Evolutionary conservation across 2,888 invertebrate species (phyloP).

Genomic region (Leptinotarsa peninsularis): DNA sequence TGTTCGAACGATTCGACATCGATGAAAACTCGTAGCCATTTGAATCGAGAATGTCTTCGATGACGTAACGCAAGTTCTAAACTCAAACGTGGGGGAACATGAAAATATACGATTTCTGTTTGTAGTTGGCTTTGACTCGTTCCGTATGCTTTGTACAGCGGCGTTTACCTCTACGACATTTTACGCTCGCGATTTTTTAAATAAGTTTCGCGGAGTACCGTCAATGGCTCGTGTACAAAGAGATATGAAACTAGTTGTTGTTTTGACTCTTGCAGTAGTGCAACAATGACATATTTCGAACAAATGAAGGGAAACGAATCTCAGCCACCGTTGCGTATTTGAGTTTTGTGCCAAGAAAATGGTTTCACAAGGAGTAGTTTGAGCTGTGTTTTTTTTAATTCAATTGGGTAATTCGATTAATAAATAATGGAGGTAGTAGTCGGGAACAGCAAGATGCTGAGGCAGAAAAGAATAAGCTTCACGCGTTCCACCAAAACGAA

Average conservation of each 20-base stretch:
- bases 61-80: slow-evolving; percentile 39
- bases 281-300: slow-evolving; percentile 1
- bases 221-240: slow-evolving; percentile 1
- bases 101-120: slow-evolving; percentile 38
- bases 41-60: slow-evolving; percentile 30
- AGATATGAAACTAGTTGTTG: slow-evolving; percentile 14
- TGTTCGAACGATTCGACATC: slow-evolving; percentile 15
- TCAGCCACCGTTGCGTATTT: slow-evolving; percentile 1
- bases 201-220: slow-evolving; percentile 7
- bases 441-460: slow-evolving; percentile 17
- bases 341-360: slow-evolving; percentile 19
- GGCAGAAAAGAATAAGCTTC: slow-evolving; percentile 14
- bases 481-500: slow-evolving; percentile 1
- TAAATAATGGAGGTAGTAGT: slow-evolving; percentile 18
- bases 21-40: slow-evolving; percentile 32
- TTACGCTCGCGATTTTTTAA: slow-evolving; percentile 18
- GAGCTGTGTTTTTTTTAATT: background rate
- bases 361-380: background rate
- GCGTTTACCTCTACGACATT: background rate
- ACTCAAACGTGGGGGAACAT: slow-evolving; percentile 36
- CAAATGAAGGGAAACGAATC: slow-evolving; percentile 9
- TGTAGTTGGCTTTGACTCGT: slow-evolving; percentile 36
- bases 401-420: slow-evolving; percentile 3
- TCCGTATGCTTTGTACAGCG: slow-evolving; percentile 28
- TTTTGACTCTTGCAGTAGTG: slow-evolving; percentile 6